Percentiles rank a stretch among this genome's conserved stretches.
These are phyloP conservation scores for Buphagus erythrorhynchus DNA, from an alignment of 2,797 vertebrate genomes.

Conservation along the genomic window DNA sequence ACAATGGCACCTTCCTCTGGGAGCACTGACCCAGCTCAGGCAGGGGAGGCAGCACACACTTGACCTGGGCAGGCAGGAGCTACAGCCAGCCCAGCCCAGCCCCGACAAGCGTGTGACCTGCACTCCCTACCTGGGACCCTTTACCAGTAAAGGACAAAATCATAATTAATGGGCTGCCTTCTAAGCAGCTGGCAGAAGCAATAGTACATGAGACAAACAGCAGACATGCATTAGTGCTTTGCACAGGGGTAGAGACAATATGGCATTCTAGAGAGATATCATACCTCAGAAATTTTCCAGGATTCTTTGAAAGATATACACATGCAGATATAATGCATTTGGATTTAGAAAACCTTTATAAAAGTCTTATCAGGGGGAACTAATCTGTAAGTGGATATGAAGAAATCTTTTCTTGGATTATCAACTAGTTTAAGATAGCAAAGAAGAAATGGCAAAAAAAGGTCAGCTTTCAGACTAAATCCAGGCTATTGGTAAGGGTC, in stretches of 20 bases:
- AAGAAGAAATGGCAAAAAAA: neutral
- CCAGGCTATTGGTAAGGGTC: neutral
- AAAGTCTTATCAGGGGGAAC: neutral
- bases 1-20: fast-evolving
- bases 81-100: neutral
- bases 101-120: fast-evolving
- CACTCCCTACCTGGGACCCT: too few species aligned
- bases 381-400: neutral
- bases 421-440: neutral
- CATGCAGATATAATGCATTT: neutral
- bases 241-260: neutral
- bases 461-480: neutral
- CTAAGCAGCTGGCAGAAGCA: neutral
- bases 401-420: neutral
- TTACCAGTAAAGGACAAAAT: neutral
- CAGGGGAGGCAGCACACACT: neutral
- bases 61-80: neutral
- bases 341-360: neutral
- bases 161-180: neutral
- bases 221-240: neutral
- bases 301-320: neutral
- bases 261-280: neutral
- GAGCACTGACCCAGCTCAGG: neutral
- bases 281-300: neutral
- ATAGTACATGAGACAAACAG: neutral